phyloP scores from a whole-genome alignment of 2,888 invertebrate species.

The Sacculina carcini region DNA sequence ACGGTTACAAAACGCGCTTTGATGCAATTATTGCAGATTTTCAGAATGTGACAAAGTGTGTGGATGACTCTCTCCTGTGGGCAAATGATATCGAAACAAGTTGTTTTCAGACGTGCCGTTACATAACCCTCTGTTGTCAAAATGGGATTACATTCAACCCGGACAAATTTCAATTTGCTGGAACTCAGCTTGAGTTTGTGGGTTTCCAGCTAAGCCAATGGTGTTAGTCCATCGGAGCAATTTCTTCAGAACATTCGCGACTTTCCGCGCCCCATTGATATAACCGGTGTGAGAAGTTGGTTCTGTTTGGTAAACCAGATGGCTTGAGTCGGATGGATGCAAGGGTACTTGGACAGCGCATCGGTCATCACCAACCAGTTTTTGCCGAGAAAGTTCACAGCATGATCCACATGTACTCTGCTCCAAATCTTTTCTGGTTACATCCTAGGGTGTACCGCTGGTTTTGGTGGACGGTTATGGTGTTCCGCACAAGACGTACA shows the following conservation, averaged over 20 bases:
- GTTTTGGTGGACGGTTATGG: too few species aligned
- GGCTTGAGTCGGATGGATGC: not conserved
- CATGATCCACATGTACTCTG: too few species aligned
- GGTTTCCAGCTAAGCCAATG: conserved; percentile 1
- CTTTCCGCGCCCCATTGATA: not conserved
- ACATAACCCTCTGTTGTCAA: not conserved
- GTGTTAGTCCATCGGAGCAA: not conserved
- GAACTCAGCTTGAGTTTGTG: conserved; percentile 5
- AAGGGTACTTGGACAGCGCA: too few species aligned
- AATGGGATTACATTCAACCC: conserved; percentile 5
- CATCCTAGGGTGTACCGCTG: too few species aligned
- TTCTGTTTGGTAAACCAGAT: conserved; percentile 7
- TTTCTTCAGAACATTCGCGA: not conserved
- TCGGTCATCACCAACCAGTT: too few species aligned
- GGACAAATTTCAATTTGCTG: conserved; percentile 7
- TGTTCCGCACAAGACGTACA: too few species aligned
- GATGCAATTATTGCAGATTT: conserved; percentile 3
- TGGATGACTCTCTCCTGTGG: conserved; percentile 6
- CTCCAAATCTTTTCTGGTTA: too few species aligned
- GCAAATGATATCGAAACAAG: not conserved
- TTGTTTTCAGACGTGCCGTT: conserved; percentile 1
- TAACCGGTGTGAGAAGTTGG: not conserved
- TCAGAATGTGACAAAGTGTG: not conserved
- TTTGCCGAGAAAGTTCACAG: too few species aligned
- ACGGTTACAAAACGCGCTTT: not conserved